These are phyloP conservation scores for Augiades crinisus DNA, from an alignment of 2,888 invertebrate species.

Conservation along the genomic window DNA sequence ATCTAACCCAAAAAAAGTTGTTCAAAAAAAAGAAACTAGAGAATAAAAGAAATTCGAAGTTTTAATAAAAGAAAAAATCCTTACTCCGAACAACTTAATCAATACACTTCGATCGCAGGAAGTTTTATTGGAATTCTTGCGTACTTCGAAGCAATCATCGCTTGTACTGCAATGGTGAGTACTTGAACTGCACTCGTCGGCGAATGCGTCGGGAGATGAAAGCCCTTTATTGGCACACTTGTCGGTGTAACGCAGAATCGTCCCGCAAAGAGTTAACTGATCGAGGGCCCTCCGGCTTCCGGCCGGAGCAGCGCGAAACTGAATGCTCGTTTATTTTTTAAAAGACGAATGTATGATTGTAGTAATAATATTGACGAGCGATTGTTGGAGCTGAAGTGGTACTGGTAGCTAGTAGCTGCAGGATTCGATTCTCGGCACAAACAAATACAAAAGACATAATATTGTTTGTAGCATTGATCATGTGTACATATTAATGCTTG, in stretches of 20 bases:
- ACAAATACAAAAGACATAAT: not conserved
- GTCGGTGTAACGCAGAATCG: slow-evolving; percentile 29
- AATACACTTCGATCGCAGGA: slow-evolving; percentile 26
- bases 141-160: slow-evolving; percentile 25
- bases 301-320: slow-evolving; percentile 27
- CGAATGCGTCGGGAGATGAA: slow-evolving; percentile 35
- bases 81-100: slow-evolving; percentile 18
- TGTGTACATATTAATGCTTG: too few relatives aligned
- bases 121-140: slow-evolving; percentile 24
- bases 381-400: not conserved
- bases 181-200: slow-evolving; percentile 22
- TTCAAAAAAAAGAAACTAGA: too few relatives aligned
- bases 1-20: too few relatives aligned
- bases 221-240: slow-evolving; percentile 38
- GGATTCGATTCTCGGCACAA: not conserved
- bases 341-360: not conserved
- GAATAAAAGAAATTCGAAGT: not conserved
- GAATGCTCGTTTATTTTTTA: slow-evolving; percentile 10
- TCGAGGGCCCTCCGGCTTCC: slow-evolving; percentile 47
- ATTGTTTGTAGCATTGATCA: too few relatives aligned
- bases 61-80: not conserved
- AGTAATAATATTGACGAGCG: not conserved
- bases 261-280: slow-evolving; percentile 57
- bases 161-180: slow-evolving; percentile 1
- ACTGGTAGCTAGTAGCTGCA: not conserved